Base-by-base conservation (phyloP, 2,797 vertebrate genomes). In the Sorex maritimensis region DNA sequence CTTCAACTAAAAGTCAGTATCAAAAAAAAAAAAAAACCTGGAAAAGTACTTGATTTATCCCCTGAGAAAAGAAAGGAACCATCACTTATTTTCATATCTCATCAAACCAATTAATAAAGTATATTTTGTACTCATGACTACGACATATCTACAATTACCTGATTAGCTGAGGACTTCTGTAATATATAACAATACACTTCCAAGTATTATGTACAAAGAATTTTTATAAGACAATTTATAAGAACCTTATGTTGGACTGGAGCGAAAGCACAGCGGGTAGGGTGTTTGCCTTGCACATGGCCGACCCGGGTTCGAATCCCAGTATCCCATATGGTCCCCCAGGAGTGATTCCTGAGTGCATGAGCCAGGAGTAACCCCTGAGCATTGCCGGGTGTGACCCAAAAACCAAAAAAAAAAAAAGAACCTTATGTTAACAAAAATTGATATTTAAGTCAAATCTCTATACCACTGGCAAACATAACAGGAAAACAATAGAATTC, bases 61-160 rank as follows among this genome's bases (percentile, higher is more conserved):
- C 38, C 2, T 10, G 2, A 63, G 63, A 19, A 49, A 65, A 83
- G 74, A 73, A 30, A 67, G 14, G 13, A 24, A 4, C 61, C 17
- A 67, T 1, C 17, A 55, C 6, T 68, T 49, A 17, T 26, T 44
- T 55, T 82, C 52, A 81, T 67, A 23, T 30, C 7, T 30, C 9
- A 44, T 34, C 46, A 46, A 68, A 68, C 28, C 38, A 55, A 78
- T 80, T n/a, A 38, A 1, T 34, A 72, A 75, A 0, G 30, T 6
- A n/a, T 5, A 6, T 0, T 10, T 0, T n/a, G 13, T 1, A 6
- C 30, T 34, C 5, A 21, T 21, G 9, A 24, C 6, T 5, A 41
- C 63, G 38, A 81, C 44, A 24, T 0, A 19, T 17, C 7, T 55
- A 68, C 28, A 28, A 68, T 41, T n/a, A 63, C 77, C 81, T 65